Evolutionary conservation across 2,113 vertebrate species (phyloP).

Genomic region (Cyphomyrus plagiostoma): DNA sequence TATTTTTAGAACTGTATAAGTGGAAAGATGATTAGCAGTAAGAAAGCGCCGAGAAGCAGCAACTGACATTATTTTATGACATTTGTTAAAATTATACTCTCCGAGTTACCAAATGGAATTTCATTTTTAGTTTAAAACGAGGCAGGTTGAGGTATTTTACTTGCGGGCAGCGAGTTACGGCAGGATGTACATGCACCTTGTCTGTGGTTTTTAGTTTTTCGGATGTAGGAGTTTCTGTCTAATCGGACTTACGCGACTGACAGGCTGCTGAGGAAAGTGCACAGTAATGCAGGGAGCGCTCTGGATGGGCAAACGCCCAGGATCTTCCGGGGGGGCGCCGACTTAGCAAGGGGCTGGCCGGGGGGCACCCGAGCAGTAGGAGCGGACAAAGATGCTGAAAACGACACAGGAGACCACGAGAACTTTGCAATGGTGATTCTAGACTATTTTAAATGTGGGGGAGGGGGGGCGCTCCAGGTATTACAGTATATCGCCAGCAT

Average conservation of each 20-base stretch:
- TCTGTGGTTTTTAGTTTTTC: not conserved
- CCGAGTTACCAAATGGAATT: not conserved
- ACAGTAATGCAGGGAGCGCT: not conserved
- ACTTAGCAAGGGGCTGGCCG: too few relatives aligned
- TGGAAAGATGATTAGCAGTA: not conserved
- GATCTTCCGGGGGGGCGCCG: not conserved
- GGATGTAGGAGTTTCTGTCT: not conserved
- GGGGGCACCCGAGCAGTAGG: too few relatives aligned
- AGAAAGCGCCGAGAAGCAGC: not conserved
- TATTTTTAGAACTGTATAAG: not conserved
- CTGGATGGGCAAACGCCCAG: not conserved
- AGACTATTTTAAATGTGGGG: too few relatives aligned
- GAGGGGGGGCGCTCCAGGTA: too few relatives aligned
- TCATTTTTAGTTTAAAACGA: not conserved
- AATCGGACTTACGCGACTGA: not conserved
- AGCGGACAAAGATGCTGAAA: not conserved
- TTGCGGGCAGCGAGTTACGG: not conserved
- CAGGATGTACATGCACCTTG: too few relatives aligned
- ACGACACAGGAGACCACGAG: not conserved
- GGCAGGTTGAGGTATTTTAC: not conserved
- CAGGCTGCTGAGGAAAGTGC: not conserved
- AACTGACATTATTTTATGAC: not conserved
- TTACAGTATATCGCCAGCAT: too few relatives aligned
- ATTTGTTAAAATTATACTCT: not conserved
- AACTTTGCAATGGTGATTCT: too few relatives aligned